phyloP scores from a whole-genome alignment of 2,888 invertebrate species.

The Adineta ricciae region DNA sequence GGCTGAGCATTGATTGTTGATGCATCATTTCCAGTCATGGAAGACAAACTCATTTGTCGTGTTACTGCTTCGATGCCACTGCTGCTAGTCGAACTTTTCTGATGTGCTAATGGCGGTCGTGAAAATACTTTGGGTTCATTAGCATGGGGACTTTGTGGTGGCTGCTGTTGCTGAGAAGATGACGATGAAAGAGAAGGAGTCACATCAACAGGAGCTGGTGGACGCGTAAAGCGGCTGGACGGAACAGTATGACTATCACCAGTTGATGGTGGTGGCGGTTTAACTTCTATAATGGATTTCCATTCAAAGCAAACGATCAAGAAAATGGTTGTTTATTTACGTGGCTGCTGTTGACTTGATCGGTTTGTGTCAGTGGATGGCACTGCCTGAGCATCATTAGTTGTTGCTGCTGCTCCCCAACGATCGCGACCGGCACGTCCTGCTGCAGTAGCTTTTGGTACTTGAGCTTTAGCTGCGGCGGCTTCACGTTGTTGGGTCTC shows the following conservation, averaged over 20 bases:
- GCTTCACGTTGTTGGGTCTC: slow-evolving; percentile 9
- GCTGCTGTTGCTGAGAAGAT: not conserved
- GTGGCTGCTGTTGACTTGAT: not conserved
- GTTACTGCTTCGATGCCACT: not conserved
- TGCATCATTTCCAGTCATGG: not conserved
- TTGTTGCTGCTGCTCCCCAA: not conserved
- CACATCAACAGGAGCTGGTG: not conserved
- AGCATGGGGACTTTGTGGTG: not conserved
- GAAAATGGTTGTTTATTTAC: not conserved
- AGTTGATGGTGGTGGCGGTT: not conserved
- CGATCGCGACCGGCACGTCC: not conserved
- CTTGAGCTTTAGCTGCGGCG: not conserved
- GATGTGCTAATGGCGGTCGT: not conserved
- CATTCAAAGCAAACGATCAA: no score
- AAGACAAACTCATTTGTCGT: not conserved
- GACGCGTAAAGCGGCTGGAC: slow-evolving; percentile 2
- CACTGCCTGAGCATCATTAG: not conserved
- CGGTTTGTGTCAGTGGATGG: not conserved
- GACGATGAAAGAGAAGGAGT: not conserved
- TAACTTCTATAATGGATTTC: no score
- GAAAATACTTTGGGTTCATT: not conserved
- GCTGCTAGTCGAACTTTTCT: not conserved
- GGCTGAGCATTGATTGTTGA: not conserved
- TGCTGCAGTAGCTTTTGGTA: not conserved
- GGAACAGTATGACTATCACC: not conserved